Conservation (phyloP, 2,888 invertebrate genomes). For the Stenurella melanura region DNA sequence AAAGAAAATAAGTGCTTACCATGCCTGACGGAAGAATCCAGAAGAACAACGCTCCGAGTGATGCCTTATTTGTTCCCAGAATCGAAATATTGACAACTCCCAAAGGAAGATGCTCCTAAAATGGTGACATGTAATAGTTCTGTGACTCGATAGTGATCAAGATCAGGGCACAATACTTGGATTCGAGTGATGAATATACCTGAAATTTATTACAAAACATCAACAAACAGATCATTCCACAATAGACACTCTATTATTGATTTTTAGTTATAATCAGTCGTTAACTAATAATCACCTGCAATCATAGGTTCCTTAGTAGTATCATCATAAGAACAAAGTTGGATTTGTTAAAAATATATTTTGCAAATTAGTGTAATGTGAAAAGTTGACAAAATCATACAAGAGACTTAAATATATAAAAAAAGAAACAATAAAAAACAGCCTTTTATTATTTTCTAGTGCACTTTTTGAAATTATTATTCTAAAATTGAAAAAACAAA, state of each 20-base stretch:
- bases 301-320: slow-evolving; percentile 7
- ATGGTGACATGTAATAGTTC: slow-evolving; percentile 99
- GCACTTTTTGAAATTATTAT: too few relatives aligned
- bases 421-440: too few relatives aligned
- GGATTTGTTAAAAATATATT: too few relatives aligned
- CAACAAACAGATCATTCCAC: neutral
- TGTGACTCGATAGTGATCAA: slow-evolving; percentile 97
- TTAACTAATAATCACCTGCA: neutral
- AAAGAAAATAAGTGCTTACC: slow-evolving; percentile 64
- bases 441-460: too few relatives aligned
- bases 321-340: neutral
- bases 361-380: too few relatives aligned
- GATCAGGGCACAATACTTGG: slow-evolving; percentile 83
- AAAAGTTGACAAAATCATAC: too few relatives aligned
- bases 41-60: slow-evolving; percentile 96
- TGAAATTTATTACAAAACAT: slow-evolving; percentile 46
- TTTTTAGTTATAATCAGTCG: neutral
- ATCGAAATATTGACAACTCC: slow-evolving; percentile 98
- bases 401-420: too few relatives aligned
- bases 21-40: slow-evolving; percentile 99
- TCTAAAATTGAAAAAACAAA: too few relatives aligned
- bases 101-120: slow-evolving; percentile 99
- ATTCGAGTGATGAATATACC: slow-evolving; percentile 84
- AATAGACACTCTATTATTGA: neutral
- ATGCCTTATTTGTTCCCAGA: slow-evolving; percentile 88